Evolutionary conservation across 2,888 invertebrate species (phyloP).

Genomic region (Noctua comes): DNA sequence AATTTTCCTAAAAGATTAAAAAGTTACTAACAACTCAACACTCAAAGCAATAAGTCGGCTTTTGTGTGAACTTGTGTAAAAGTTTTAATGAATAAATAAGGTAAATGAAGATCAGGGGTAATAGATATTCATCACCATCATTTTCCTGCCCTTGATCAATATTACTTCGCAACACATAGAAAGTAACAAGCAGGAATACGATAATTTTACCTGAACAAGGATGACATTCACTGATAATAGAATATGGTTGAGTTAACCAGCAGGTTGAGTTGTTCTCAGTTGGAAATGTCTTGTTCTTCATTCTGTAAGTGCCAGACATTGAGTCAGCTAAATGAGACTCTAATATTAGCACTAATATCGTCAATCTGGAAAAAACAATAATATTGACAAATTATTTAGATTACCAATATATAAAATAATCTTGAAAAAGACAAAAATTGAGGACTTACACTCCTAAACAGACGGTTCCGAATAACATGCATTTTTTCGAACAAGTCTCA

Average conservation of each 20-base stretch:
- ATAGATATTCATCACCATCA: neutral
- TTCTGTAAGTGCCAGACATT: constrained; percentile 90
- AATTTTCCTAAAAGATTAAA: neutral
- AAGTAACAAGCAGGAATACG: neutral
- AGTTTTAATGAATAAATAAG: neutral
- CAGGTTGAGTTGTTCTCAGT: constrained; percentile 95
- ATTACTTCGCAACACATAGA: neutral
- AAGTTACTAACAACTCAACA: neutral
- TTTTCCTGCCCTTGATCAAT: neutral
- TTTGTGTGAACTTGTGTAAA: neutral
- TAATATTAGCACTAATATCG: constrained; percentile 94
- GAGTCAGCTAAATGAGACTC: constrained; percentile 92
- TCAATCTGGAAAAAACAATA: constrained; percentile 91
- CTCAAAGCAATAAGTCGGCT: neutral
- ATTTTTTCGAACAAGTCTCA: constrained; percentile 95
- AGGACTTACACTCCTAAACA: constrained; percentile 93
- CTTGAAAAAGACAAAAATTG: neutral
- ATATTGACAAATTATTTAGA: neutral
- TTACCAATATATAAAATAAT: neutral
- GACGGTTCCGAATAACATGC: constrained; percentile 95
- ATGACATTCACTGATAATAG: constrained; percentile 94
- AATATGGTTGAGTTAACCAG: constrained; percentile 93
- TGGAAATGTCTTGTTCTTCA: constrained; percentile 91
- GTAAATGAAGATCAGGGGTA: neutral
- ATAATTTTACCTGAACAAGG: constrained; percentile 93